A percentile compares a stretch with the other conserved stretches of the same genome.
Conservation (phyloP, 2,888 invertebrate species). For the Tenthredo distinguenda region DNA sequence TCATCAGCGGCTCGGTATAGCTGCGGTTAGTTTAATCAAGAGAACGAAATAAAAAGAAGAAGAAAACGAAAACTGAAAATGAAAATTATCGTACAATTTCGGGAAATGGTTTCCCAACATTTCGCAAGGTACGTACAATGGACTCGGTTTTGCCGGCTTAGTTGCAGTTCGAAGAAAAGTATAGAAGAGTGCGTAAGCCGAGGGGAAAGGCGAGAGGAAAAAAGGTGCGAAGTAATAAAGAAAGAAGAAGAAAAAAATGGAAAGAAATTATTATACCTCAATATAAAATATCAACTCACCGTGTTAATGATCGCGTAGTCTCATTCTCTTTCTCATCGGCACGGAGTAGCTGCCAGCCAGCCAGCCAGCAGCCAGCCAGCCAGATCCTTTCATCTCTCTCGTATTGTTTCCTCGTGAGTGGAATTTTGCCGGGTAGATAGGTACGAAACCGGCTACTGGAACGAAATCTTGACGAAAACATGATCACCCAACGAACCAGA, state of each 20-base stretch:
- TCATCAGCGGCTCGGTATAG: background rate
- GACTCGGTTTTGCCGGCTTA: background rate
- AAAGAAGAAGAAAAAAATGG: conserved; percentile 14
- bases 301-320: conserved; percentile 44
- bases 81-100: background rate
- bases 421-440: conserved; percentile 24
- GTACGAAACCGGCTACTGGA: conserved; percentile 24
- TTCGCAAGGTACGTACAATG: background rate
- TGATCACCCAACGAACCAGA: conserved; percentile 7
- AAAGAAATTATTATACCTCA: background rate
- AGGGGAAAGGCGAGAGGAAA: conserved; percentile 54
- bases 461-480: conserved; percentile 43
- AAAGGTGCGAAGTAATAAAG: background rate
- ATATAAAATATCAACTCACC: conserved; percentile 49
- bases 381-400: conserved; percentile 26
- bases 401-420: conserved; percentile 49
- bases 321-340: conserved; percentile 28
- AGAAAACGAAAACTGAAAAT: background rate
- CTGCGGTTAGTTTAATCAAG: background rate
- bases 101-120: background rate
- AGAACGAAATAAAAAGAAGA: background rate
- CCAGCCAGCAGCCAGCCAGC: background rate
- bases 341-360: background rate
- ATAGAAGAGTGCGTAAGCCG: background rate
- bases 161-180: background rate